Evolutionary conservation across 2,113 vertebrate genomes (phyloP), one percentile per base, ranked within the genome.

Genomic region (Parus major): DNA sequence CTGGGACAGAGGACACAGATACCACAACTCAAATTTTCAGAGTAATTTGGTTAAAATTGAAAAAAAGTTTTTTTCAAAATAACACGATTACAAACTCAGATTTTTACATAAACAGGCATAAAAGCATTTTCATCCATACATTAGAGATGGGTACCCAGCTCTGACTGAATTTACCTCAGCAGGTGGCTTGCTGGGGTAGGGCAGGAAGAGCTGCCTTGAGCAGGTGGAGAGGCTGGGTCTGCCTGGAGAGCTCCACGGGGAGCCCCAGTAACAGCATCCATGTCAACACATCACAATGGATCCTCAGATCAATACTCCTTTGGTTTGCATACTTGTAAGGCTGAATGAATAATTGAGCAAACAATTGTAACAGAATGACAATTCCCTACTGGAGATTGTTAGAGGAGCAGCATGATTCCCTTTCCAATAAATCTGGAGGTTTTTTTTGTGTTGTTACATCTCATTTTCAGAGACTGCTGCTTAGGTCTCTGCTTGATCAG

Each of bases 361-460:
- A 50, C 36, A 88, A 88, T 60, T 25, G 28, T 18, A 69, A 28
- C 18, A 82, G 60, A 93, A 86, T 42, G 60, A 18, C 28, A 65
- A 41, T 81, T 83, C n/a, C 29, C n/a, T 73, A 1, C 55, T 70
- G 71, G n/a, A 68, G 52, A 27, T 3, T 3, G 10, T 55, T 71
- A 70, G 33, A 91, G 31, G 28, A 75, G 71, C 39, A 66, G 28
- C 25, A 22, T 18, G 15, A 23, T 87, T 78, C 47, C 22, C 24
- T 69, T 83, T 56, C 44, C 39, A 22, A 36, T 28, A 11, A 35
- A 53, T 35, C 13, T 77, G 56, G 41, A 84, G 36, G 23, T 22
- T 55, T 0, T 0, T 0, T 13, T 20, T 36, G 19, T 42, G 57
- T n/a, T 66, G 8, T 66, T 61, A 22, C 4, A 1, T 36, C 27